Conservation (phyloP, 2,797 vertebrate species). For the Ispidina picta region DNA sequence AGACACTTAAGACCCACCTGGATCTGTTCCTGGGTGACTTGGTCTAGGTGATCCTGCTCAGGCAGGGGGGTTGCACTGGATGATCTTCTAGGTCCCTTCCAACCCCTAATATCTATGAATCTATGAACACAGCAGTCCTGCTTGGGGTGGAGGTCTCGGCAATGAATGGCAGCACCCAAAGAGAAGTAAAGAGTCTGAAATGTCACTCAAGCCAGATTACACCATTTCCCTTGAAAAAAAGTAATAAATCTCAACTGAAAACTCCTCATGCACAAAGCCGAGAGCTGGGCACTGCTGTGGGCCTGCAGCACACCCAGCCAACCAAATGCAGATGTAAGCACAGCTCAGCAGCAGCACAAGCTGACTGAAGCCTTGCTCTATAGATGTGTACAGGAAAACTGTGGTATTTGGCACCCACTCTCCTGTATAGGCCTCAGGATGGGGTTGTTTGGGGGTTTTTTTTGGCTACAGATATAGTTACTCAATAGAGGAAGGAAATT, state of each 20-base stretch:
- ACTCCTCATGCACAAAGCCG: neutral
- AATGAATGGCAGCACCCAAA: neutral
- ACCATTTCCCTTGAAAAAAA: neutral
- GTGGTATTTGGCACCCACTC: neutral
- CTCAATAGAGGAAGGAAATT: neutral
- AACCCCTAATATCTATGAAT: no score
- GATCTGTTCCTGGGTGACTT: no score
- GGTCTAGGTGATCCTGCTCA: no score
- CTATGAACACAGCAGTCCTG: neutral
- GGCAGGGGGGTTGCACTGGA: no score
- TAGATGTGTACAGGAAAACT: neutral
- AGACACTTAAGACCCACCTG: no score
- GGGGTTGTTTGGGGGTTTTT: neutral
- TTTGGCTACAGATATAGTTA: neutral
- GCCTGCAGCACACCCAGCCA: neutral
- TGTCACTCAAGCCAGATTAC: neutral
- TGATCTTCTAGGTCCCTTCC: no score
- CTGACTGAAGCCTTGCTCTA: neutral
- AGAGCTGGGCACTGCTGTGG: neutral
- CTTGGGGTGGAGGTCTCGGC: neutral
- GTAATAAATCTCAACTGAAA: neutral
- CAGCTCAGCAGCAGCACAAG: neutral
- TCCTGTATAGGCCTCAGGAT: neutral
- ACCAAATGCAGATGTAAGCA: neutral
- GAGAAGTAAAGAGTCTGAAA: neutral